Conservation (phyloP, 1,140 invertebrate species). For the Drosophila ficusphila region DNA sequence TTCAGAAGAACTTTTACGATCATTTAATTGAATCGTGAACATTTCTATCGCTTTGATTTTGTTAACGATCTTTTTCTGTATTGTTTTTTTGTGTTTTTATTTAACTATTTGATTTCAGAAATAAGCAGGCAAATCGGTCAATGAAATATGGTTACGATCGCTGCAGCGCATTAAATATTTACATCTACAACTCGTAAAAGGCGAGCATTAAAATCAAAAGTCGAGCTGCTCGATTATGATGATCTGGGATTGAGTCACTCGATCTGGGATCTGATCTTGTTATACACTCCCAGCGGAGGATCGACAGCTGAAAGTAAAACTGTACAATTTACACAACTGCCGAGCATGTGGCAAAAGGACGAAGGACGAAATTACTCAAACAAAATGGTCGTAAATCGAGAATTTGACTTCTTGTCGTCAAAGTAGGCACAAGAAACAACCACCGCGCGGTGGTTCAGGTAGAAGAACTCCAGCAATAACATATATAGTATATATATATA, state of each 20-base stretch:
- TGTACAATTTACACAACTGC: conserved; percentile 74
- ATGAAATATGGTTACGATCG: conserved; percentile 63
- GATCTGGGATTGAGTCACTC: conserved; percentile 55
- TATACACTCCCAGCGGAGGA: conserved; percentile 23
- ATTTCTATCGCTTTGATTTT: conserved; percentile 53
- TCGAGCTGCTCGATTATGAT: conserved; percentile 22
- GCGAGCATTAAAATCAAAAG: conserved; percentile 20
- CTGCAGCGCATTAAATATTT: conserved; percentile 56
- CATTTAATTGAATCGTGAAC: conserved; percentile 79
- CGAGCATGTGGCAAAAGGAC: conserved; percentile 56
- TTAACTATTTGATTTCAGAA: conserved; percentile 38
- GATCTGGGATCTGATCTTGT: background rate
- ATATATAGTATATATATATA: background rate
- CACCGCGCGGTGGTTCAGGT: conserved; percentile 69
- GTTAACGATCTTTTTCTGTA: conserved; percentile 2
- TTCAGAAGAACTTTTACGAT: conserved; percentile 64
- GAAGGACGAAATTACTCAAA: conserved; percentile 76
- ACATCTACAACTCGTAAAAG: conserved; percentile 46
- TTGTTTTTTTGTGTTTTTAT: conserved; percentile 11
- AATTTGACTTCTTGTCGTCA: conserved; percentile 84
- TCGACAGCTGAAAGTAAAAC: conserved; percentile 76
- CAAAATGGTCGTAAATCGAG: conserved; percentile 84
- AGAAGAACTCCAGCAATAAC: conserved; percentile 15
- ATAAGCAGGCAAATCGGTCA: conserved; percentile 55
- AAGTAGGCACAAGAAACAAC: conserved; percentile 69